Conservation (phyloP, 2,113 vertebrate species). For the Thalassarche chlororhynchos region DNA sequence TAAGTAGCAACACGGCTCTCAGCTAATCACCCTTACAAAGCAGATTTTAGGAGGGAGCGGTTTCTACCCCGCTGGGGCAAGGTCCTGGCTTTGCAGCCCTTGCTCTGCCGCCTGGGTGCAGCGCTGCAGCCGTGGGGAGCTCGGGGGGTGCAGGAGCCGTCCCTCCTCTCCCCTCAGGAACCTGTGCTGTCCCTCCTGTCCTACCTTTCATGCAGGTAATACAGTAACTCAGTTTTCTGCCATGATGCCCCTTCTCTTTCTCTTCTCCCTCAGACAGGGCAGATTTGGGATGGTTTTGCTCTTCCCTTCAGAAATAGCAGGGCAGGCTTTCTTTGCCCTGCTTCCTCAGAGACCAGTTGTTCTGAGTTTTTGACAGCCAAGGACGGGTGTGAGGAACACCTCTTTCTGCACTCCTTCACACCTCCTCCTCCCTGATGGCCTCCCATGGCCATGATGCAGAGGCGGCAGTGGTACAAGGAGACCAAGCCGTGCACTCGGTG, state of each 20-base stretch:
- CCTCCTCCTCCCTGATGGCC: neutral
- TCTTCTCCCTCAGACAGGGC: neutral
- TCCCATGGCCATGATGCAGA: rapidly evolving
- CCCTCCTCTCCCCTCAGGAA: neutral
- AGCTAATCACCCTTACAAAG: neutral
- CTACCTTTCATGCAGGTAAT: neutral
- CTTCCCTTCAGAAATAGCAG: neutral
- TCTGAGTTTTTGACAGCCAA: neutral
- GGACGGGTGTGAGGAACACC: neutral
- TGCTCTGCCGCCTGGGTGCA: rapidly evolving
- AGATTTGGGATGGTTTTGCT: neutral
- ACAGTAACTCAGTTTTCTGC: neutral
- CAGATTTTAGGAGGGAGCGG: neutral
- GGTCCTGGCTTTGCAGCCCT: neutral
- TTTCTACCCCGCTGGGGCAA: neutral
- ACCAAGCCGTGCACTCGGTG: neutral
- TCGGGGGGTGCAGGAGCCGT: rapidly evolving
- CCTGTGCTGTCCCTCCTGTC: neutral
- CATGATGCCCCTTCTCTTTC: neutral
- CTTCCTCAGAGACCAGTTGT: neutral
- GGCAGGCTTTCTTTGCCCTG: neutral
- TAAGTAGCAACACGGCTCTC: neutral
- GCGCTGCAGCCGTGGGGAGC: rapidly evolving
- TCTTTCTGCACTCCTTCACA: neutral
- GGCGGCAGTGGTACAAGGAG: neutral